Percentiles rank a stretch among this genome's conserved stretches.
Evolutionary conservation across 92 coral and sea anemone genomes (phyloP).

Genomic region (Zoanthus sociatus): DNA sequence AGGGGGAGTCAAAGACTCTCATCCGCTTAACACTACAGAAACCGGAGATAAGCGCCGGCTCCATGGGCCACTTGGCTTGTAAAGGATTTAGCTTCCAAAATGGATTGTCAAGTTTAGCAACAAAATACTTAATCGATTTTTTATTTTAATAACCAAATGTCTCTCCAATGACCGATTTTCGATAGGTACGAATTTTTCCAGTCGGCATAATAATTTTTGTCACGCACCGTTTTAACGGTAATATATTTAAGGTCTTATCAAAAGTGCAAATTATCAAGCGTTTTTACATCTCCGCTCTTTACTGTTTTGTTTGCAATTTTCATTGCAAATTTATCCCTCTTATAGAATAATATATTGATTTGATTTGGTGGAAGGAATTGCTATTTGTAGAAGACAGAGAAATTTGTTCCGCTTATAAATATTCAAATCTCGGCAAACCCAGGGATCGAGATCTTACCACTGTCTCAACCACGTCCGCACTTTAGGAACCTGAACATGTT

Average conservation of each 20-base stretch:
- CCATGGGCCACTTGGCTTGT: too few relatives aligned
- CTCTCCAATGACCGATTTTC: slow-evolving; percentile 8
- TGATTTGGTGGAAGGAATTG: slow-evolving; percentile 35
- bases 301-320: slow-evolving; percentile 35
- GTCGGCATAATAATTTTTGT: slow-evolving; percentile 36
- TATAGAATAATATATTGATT: slow-evolving; percentile 38
- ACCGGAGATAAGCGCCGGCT: too few relatives aligned
- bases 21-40: too few relatives aligned
- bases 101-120: not conserved
- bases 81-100: slow-evolving; percentile 8
- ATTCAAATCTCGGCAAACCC: too few relatives aligned
- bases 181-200: slow-evolving; percentile 41
- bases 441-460: too few relatives aligned
- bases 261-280: not conserved
- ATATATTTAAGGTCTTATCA: slow-evolving; percentile 36
- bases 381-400: slow-evolving; percentile 31
- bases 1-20: too few relatives aligned
- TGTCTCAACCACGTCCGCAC: too few relatives aligned
- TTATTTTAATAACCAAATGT: slow-evolving; percentile 36
- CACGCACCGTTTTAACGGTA: slow-evolving; percentile 27
- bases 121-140: slow-evolving; percentile 31
- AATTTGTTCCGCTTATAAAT: not conserved
- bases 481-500: too few relatives aligned
- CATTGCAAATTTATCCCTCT: slow-evolving; percentile 35
- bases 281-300: slow-evolving; percentile 50